Percentiles rank a stretch among this genome's conserved stretches.
These are phyloP conservation scores for Calypte anna DNA, from an alignment of 2,113 vertebrate species.

Conservation along the genomic window DNA sequence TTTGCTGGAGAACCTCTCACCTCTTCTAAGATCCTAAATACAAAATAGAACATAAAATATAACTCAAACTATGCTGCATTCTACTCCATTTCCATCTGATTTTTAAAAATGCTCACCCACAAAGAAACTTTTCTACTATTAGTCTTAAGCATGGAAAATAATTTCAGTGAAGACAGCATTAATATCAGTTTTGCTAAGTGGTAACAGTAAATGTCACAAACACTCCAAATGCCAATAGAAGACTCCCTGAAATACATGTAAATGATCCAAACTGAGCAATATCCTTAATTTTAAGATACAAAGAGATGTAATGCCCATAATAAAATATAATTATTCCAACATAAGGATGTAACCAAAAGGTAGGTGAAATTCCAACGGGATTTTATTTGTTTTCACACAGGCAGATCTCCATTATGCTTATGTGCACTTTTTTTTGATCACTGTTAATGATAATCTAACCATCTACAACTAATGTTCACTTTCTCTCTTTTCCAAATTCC, in stretches of 20 bases:
- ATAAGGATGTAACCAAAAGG: rapidly evolving
- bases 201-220: neutral
- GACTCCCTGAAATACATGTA: neutral
- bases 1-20: neutral
- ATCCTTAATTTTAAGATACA: neutral
- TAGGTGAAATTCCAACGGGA: neutral
- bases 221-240: neutral
- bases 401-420: neutral
- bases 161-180: neutral
- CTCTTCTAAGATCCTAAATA: neutral
- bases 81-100: neutral
- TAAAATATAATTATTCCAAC: neutral
- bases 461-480: neutral
- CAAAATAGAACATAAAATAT: neutral
- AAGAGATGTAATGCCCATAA: neutral
- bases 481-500: neutral
- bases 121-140: neutral
- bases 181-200: neutral
- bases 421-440: neutral
- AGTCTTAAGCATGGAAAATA: neutral
- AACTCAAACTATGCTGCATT: neutral
- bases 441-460: neutral
- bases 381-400: neutral
- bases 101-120: neutral
- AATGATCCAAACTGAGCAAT: neutral